phyloP scores from a whole-genome alignment of 2,888 invertebrate species.

The Agrenia bidenticulata region DNA sequence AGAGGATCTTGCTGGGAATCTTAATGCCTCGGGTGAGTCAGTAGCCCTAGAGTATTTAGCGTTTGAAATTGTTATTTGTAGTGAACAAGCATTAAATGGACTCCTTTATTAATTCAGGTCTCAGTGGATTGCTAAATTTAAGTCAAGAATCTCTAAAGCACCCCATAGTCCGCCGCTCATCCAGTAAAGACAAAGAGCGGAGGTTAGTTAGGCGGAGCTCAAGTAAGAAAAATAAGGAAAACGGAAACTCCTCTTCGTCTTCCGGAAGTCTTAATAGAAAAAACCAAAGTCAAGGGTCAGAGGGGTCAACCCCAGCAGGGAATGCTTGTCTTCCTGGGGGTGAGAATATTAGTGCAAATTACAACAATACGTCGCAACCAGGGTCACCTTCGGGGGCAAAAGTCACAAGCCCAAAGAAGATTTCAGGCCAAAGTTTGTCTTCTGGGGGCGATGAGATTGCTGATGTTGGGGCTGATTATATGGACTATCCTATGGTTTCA shows the following conservation, averaged over 20 bases:
- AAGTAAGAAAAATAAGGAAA: constrained; percentile 61
- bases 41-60: not conserved
- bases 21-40: constrained; percentile 33
- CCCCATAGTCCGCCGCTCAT: constrained; percentile 60
- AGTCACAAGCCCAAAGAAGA: not conserved
- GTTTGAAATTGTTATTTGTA: not conserved
- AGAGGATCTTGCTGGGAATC: constrained; percentile 55
- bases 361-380: constrained; percentile 12
- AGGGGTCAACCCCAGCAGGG: constrained; percentile 18
- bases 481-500: constrained; percentile 49
- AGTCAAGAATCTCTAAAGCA: constrained; percentile 64
- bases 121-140: constrained; percentile 40
- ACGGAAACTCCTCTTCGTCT: constrained; percentile 55
- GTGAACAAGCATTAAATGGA: not conserved
- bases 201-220: constrained; percentile 59
- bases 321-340: constrained; percentile 10
- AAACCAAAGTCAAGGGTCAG: not conserved
- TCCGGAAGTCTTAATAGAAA: not conserved
- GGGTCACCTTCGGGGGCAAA: constrained; percentile 15
- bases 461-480: constrained; percentile 8
- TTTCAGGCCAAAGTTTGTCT: constrained; percentile 1
- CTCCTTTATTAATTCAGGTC: not conserved
- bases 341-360: constrained; percentile 10
- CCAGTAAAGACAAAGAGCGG: constrained; percentile 58
- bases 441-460: not conserved